Evolutionary conservation across 2,888 invertebrate species (phyloP), one percentile per base, ranked within the genome.

Genomic region (Andrena marginata): DNA sequence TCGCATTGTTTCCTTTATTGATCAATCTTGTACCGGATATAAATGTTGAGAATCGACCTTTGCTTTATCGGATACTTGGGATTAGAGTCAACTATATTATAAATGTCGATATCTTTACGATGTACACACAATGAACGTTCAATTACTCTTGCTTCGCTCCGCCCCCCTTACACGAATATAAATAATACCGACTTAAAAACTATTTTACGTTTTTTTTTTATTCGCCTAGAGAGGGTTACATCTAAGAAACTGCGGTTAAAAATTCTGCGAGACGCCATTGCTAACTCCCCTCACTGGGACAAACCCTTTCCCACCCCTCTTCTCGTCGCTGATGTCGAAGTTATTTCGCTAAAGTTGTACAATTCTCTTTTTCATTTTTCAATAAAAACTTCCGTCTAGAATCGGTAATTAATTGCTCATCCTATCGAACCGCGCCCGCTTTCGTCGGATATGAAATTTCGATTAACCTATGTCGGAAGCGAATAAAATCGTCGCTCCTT

Each of bases 171-270:
- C 88, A 92, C 89, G 92, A 92, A 92, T 92, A 93, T 91, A 93
- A 93, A 93, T 93, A 93, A 92, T 93, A 92, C 89, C 92, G 92
- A 92, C 92, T 93, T 93, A 93, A 85, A 91, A 92, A 90, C 91
- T 92, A 92, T 89, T 85, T 88, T 85, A 87, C 83, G 81, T 70
- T 84, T 75, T 80, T 31, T 82, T 79, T 78, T 80, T 79, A 85
- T 84, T 88, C 71, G 84, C 85, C 86, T 90, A 90, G 85, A 85
- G 82, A 85, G 82, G 26, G 75, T 88, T 88, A 87, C 71, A 77
- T 71, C 84, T 88, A 88, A 77, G 83, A 85, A 82, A 79, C 69
- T 80, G 85, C 82, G 84, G 82, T 85, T 85, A 75, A 83, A 86
- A 86, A 84, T 72, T 69, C 77, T 80, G 77, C 77, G 80, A 80